phyloP scores from a whole-genome alignment of 2,888 invertebrate genomes.

The Palloptera scutellata region DNA sequence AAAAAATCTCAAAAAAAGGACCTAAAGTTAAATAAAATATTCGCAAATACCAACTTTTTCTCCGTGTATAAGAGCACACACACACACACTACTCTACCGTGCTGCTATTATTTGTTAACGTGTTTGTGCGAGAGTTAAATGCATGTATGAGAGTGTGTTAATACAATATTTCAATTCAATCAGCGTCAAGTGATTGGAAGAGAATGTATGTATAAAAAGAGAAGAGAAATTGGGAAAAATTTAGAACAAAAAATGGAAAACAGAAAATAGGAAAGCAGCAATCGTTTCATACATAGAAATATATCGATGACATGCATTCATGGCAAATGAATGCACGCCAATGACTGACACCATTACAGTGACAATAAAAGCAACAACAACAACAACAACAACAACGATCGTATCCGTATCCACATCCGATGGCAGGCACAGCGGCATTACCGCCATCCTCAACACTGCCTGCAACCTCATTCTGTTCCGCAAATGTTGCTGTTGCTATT shows the following conservation, averaged over 20 bases:
- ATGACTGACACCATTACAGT: conserved; percentile 3
- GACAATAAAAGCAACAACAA: neutral
- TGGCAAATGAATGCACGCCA: conserved; percentile 13
- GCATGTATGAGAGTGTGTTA: conserved; percentile 28
- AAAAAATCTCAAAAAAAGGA: neutral
- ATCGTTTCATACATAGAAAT: neutral
- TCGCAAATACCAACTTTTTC: neutral
- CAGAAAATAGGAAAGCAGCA: no score
- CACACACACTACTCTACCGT: neutral
- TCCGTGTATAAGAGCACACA: neutral
- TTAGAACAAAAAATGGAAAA: conserved; percentile 7
- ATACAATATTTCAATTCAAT: conserved; percentile 55
- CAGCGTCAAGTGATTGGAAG: conserved; percentile 47
- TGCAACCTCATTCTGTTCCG: neutral
- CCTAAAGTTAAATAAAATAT: conserved; percentile 6
- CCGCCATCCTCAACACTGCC: neutral
- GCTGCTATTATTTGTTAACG: neutral
- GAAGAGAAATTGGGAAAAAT: conserved; percentile 25
- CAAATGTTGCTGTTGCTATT: neutral
- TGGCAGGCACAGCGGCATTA: neutral
- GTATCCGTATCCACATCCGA: neutral
- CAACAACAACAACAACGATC: neutral
- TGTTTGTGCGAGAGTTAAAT: neutral
- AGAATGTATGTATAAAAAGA: conserved; percentile 14
- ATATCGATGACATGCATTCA: conserved; percentile 6